These are phyloP conservation scores for Blera fallax DNA, from an alignment of 2,888 invertebrate genomes.

Conservation along the genomic window DNA sequence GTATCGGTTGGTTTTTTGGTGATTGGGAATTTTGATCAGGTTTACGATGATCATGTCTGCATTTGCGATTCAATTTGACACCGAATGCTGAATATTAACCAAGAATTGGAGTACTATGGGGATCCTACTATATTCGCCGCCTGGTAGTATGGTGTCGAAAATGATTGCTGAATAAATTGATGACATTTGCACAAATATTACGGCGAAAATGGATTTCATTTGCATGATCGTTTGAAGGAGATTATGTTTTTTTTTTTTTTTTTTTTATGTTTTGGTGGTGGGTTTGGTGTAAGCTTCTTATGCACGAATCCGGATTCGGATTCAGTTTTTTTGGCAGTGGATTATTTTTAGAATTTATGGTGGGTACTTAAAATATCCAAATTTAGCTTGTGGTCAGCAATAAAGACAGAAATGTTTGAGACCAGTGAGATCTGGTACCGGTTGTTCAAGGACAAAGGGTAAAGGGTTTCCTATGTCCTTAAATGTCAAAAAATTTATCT, in stretches of 20 bases:
- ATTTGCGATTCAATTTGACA: conserved; percentile 65
- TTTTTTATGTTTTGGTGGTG: not conserved
- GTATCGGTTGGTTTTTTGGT: conserved; percentile 1
- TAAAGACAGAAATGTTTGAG: not conserved
- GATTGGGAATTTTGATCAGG: conserved; percentile 65
- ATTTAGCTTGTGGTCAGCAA: not conserved
- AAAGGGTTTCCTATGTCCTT: not conserved
- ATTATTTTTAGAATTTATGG: conserved; percentile 2
- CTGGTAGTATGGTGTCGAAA: conserved; percentile 9
- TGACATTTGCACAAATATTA: conserved; percentile 47
- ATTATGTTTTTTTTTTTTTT: not conserved
- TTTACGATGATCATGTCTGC: conserved; percentile 64
- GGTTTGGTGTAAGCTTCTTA: not conserved
- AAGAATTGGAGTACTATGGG: conserved; percentile 52
- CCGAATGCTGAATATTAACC: conserved; percentile 48
- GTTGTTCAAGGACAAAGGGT: too few species aligned
- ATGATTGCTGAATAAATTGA: conserved; percentile 45
- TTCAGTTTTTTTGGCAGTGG: not conserved
- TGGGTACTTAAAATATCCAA: not conserved
- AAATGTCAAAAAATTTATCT: not conserved
- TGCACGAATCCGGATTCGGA: conserved; percentile 19
- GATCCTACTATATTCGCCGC: conserved; percentile 6
- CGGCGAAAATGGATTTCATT: conserved; percentile 7
- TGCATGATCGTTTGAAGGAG: conserved; percentile 13
- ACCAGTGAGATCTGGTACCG: too few species aligned